Conservation (phyloP, 1,140 invertebrate genomes). For the Bombus picipes region DNA sequence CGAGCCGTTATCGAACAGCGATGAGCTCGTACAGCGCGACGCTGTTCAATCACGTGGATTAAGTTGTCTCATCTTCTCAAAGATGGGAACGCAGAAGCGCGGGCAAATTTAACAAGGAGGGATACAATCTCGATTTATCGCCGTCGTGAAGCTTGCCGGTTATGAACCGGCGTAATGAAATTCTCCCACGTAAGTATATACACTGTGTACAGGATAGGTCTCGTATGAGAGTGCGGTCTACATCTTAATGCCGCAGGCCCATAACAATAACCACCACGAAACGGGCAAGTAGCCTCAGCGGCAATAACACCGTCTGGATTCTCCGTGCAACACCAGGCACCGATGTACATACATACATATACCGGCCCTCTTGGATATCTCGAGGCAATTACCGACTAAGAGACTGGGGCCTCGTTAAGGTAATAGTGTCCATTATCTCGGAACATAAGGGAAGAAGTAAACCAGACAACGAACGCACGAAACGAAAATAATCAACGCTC, state of each 20-base stretch:
- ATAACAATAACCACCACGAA: conserved; percentile 81
- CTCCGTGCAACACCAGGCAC: conserved; percentile 66
- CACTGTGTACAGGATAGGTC: conserved; percentile 49
- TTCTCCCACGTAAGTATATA: conserved; percentile 64
- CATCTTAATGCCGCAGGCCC: conserved; percentile 81
- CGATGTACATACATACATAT: conserved; percentile 48
- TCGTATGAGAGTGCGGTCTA: conserved; percentile 74
- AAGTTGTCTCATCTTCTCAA: conserved; percentile 64
- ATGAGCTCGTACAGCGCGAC: conserved; percentile 38
- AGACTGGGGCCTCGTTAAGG: conserved; percentile 80
- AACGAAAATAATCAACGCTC: conserved; percentile 74
- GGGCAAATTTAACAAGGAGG: conserved; percentile 63
- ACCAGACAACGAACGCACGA: conserved; percentile 71
- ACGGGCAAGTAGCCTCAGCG: conserved; percentile 76
- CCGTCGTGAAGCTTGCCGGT: conserved; percentile 67
- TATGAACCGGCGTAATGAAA: conserved; percentile 81
- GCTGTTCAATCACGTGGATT: conserved; percentile 68
- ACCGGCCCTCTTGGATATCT: conserved; percentile 73
- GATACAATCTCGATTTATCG: conserved; percentile 77
- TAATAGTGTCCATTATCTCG: conserved; percentile 81
- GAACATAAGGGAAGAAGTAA: conserved; percentile 78
- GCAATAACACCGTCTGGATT: conserved; percentile 78
- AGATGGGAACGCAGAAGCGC: conserved; percentile 16
- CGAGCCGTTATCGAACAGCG: neutral
- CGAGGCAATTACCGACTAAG: conserved; percentile 81